Base-by-base conservation (phyloP, 2,888 invertebrate species). In the Pachycephus smyrnensis region DNA sequence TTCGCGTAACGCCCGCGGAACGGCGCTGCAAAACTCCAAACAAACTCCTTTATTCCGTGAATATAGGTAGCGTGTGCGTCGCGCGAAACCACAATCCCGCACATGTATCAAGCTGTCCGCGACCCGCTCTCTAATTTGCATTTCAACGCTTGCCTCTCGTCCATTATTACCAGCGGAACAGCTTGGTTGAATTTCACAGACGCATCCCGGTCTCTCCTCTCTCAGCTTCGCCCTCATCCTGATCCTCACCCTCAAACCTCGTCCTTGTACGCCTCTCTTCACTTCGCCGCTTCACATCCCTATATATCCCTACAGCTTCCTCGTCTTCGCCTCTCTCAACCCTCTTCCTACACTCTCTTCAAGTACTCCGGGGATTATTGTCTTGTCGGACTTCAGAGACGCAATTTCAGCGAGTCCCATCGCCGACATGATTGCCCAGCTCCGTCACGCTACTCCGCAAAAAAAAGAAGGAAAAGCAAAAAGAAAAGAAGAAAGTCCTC, bases 51-150 rank as follows among this genome's bases (percentile, higher is more conserved):
- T 88, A 89, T 88, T 88, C 86, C 80, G 81, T 83, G 86, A 87
- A 87, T 88, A 88, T 88, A 88, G 88, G 87, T 86, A 86, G 84
- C 86, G 86, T 82, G 84, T 86, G 87, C 88, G 85, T 87, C 86
- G 88, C 86, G 87, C 89, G 87, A 88, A 89, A 89, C 89, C 88
- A 88, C 89, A 89, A 89, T 88, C 88, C 89, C 89, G 89, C 88
- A 90, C 89, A 90, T 89, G 90, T 89, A 90, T 90, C 90, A 90
- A 89, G 87, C 89, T 90, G 89, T 89, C 90, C 89, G 86, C 89
- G 89, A 89, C 88, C 86, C 88, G 88, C 88, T 88, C 89, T 89
- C 89, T 89, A 89, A 90, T 90, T 90, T 90, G 89, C 90, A 90
- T 90, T 90, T 90, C 89, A 89, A 89, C 89, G 90, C 89, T 89